These are phyloP conservation scores for Megalops atlanticus DNA, from an alignment of 2,113 vertebrate species.

Conservation along the genomic window DNA sequence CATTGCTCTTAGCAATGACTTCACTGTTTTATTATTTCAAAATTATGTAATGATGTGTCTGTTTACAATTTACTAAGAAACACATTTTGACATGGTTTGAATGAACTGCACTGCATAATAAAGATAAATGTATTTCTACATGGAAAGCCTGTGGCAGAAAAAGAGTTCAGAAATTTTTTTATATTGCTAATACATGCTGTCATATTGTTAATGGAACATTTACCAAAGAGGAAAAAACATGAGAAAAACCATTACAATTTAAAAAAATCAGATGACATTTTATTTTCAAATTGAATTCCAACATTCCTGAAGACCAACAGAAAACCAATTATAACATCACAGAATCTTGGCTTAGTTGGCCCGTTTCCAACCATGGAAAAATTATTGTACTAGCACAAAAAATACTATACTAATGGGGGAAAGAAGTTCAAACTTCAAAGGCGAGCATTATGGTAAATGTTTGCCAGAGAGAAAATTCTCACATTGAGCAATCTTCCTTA, in stretches of 20 bases:
- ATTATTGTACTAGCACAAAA: constrained; percentile 57
- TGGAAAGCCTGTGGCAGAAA: neutral
- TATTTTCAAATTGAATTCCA: constrained; percentile 35
- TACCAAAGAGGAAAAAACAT: neutral
- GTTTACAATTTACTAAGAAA: constrained; percentile 51
- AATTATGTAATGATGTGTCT: constrained; percentile 25
- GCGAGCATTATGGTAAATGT: constrained; percentile 56
- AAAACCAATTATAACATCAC: constrained; percentile 58
- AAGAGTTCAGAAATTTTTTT: neutral
- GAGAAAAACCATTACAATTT: too few relatives aligned
- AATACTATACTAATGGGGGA: constrained; percentile 46
- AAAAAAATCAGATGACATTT: constrained; percentile 1
- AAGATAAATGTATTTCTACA: constrained; percentile 3
- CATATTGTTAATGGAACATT: neutral
- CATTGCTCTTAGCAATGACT: constrained; percentile 44
- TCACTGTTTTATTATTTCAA: constrained; percentile 45
- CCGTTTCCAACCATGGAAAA: constrained; percentile 52
- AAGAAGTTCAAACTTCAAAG: constrained; percentile 60
- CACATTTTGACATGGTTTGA: constrained; percentile 30
- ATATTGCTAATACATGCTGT: too few relatives aligned
- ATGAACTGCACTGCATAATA: constrained; percentile 33
- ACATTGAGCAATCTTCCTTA: constrained; percentile 57
- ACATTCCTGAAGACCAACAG: constrained; percentile 44
- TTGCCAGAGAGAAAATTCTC: constrained; percentile 56
- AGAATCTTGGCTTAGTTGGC: constrained; percentile 50